Evolutionary conservation across 92 coral and sea anemone genomes (phyloP).

Genomic region (Desmophyllum pertusum): DNA sequence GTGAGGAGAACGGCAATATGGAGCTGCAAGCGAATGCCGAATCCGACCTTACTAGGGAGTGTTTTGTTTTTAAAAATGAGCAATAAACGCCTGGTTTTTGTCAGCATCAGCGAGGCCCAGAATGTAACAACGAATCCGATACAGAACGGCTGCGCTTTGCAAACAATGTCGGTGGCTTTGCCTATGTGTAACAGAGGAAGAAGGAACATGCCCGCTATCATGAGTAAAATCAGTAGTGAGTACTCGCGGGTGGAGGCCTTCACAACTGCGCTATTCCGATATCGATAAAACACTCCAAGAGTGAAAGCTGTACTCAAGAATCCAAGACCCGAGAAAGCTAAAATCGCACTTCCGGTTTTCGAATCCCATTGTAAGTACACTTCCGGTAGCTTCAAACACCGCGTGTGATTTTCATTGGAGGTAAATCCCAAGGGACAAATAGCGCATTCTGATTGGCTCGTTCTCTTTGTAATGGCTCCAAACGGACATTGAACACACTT

Average conservation of each 20-base stretch:
- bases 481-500: conserved; percentile 81
- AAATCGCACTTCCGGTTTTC: conserved; percentile 58
- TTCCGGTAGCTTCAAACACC: conserved; percentile 81
- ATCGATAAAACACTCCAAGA: conserved; percentile 66
- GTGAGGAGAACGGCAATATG: conserved; percentile 71
- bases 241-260: conserved; percentile 93
- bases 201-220: conserved; percentile 73
- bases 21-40: conserved; percentile 76
- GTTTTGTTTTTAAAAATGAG: conserved; percentile 83
- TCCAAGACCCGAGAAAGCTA: conserved; percentile 70
- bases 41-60: conserved; percentile 61
- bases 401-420: conserved; percentile 65
- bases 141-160: conserved; percentile 79
- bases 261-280: conserved; percentile 87
- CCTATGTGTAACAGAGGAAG: conserved; percentile 79
- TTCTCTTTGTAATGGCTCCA: conserved; percentile 69
- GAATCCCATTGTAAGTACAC: conserved; percentile 79
- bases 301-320: conserved; percentile 71
- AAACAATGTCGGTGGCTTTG: conserved; percentile 63
- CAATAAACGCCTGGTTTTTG: conserved; percentile 87
- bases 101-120: conserved; percentile 90
- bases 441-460: conserved; percentile 69
- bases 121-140: conserved; percentile 81
- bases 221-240: conserved; percentile 74
- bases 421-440: conserved; percentile 70